Evolutionary conservation across 1,140 invertebrate species (phyloP).

Genomic region (Dreissena rostriformis): DNA sequence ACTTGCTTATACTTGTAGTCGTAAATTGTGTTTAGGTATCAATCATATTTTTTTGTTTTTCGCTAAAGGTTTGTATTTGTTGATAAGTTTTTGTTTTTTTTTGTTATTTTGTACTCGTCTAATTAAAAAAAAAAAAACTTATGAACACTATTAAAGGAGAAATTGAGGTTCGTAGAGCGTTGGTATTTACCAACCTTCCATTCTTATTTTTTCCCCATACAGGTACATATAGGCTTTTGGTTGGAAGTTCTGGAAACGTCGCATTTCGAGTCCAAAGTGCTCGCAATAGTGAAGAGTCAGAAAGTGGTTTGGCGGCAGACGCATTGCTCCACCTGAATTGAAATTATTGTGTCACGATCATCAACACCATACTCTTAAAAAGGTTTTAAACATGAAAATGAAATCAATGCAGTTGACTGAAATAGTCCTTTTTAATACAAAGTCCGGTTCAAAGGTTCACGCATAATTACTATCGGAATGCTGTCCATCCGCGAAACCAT

Average conservation of each 20-base stretch:
- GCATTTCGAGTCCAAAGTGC: constrained; percentile 36
- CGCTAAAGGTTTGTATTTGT: too few species aligned
- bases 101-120: background rate
- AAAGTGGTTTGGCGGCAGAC: constrained; percentile 55
- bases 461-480: constrained; percentile 34
- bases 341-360: background rate
- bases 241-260: constrained; percentile 49
- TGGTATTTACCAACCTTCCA: constrained; percentile 35
- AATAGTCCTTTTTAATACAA: background rate
- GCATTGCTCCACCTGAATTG: constrained; percentile 57
- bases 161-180: background rate
- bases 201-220: constrained; percentile 43
- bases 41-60: too few species aligned
- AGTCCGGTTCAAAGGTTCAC: background rate
- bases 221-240: constrained; percentile 31
- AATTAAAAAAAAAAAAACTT: background rate
- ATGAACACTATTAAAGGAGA: background rate
- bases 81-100: too few species aligned
- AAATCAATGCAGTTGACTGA: background rate
- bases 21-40: too few species aligned
- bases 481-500: constrained; percentile 22
- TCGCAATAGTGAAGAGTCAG: constrained; percentile 56
- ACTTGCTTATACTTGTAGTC: background rate
- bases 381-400: background rate
- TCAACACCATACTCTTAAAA: background rate